Evolutionary conservation across 2,888 invertebrate species (phyloP).

Genomic region (Melanostoma scalare): DNA sequence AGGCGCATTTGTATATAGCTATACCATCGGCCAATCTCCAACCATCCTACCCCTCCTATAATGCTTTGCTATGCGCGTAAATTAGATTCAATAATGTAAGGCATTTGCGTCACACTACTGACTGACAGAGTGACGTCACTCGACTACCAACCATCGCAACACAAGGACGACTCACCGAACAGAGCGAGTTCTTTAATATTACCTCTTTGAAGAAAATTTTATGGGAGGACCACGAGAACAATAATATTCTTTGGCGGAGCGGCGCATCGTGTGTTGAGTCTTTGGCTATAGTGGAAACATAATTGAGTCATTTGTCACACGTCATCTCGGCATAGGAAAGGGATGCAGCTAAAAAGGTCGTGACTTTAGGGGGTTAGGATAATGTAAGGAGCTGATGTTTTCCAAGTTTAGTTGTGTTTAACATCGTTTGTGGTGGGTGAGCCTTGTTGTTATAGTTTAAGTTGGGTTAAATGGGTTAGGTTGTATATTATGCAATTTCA

Average conservation of each 20-base stretch:
- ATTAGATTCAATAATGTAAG: slow-evolving; percentile 71
- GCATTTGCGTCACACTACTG: slow-evolving; percentile 51
- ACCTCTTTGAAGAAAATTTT: slow-evolving; percentile 2
- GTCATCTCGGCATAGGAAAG: slow-evolving; percentile 41
- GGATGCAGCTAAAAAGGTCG: neutral
- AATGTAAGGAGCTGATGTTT: slow-evolving; percentile 24
- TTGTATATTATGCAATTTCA: neutral
- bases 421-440: slow-evolving; percentile 18
- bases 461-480: slow-evolving; percentile 50
- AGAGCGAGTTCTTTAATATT: slow-evolving; percentile 39
- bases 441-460: slow-evolving; percentile 1
- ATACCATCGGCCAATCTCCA: slow-evolving; percentile 6
- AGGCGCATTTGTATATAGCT: neutral
- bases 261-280: slow-evolving; percentile 3
- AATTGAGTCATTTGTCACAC: slow-evolving; percentile 69
- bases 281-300: slow-evolving; percentile 38
- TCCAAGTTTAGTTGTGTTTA: slow-evolving; percentile 1
- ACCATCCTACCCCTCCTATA: slow-evolving; percentile 22
- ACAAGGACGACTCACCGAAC: neutral
- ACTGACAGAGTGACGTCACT: neutral
- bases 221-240: neutral
- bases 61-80: slow-evolving; percentile 41
- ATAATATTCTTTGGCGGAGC: neutral
- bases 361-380: slow-evolving; percentile 17
- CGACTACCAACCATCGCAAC: slow-evolving; percentile 11